phyloP scores from a whole-genome alignment of 2,113 vertebrate genomes.

The Ptyas mucosa region DNA sequence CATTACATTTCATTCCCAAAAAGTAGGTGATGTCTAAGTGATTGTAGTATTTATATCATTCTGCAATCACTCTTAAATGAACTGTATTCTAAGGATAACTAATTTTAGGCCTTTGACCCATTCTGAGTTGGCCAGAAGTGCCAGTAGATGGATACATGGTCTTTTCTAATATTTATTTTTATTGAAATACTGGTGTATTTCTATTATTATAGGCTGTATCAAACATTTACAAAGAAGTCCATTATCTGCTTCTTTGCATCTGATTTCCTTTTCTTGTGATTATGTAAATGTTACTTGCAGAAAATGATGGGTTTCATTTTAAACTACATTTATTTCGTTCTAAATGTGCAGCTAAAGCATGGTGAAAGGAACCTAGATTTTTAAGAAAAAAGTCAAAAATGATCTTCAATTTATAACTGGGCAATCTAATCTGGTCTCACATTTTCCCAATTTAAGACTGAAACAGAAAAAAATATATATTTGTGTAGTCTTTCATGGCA shows the following conservation, averaged over 20 bases:
- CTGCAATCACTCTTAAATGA: neutral
- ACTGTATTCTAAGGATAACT: slow-evolving; percentile 14
- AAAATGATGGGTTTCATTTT: slow-evolving; percentile 7
- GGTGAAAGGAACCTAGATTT: slow-evolving; percentile 4
- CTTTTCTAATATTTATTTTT: neutral
- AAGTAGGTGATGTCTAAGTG: neutral
- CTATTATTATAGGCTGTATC: slow-evolving; percentile 18
- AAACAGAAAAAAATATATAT: neutral
- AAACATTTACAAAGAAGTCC: neutral
- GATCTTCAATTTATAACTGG: neutral
- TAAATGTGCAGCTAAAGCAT: slow-evolving; percentile 2
- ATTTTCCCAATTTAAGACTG: neutral
- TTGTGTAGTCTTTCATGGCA: neutral
- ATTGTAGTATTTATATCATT: neutral
- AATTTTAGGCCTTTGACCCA: slow-evolving; percentile 13
- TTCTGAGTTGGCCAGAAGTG: neutral
- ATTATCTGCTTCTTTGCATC: neutral
- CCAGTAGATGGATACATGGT: neutral
- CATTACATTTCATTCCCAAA: neutral
- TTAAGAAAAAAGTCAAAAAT: neutral
- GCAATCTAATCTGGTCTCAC: slow-evolving; percentile 2
- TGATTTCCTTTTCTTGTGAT: neutral
- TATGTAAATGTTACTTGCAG: neutral
- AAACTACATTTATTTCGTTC: slow-evolving; percentile 1
- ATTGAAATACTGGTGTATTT: neutral